Base-by-base conservation (phyloP, 1,140 invertebrate species). In the Phenacoccus solenopsis region DNA sequence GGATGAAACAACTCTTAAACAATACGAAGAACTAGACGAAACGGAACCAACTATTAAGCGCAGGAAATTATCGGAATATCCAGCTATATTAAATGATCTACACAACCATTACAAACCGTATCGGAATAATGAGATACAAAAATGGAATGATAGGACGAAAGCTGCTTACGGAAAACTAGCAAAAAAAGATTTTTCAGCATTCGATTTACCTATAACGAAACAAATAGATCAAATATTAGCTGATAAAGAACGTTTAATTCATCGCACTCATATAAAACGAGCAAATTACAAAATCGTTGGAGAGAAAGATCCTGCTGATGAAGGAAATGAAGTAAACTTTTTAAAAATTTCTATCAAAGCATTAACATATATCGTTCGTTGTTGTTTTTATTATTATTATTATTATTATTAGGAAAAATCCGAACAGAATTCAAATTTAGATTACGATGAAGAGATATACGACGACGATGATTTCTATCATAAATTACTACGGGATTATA, bases 401-500 rank as follows among this genome's bases (percentile, higher is more conserved):
- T n/a, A 16, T 49, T 49, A 3, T 49, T n/a, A 49, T 49, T 49
- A 32, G 13, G 5, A 32, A 32, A 5, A 7, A 7, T 32, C 30
- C 13, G 38, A 49, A 49, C 3, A 49, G 5, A 2, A n/a, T 49
- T 49, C 38, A n/a, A 49, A 16, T 49, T 2, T n/a, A 16, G 38
- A 49, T 16, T n/a, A 87, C 73, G 88, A 93, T 78, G 71, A 79
- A 0, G 91, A 98, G 81, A 91, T 97, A 76, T 98, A 93, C 81
- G 94, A 98, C 78, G 96, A 98, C 78, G 90, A 90, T 78, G 96
- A 98, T 78, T 98, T 98, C 78, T 98, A 98, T 81, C 93, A 97
- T 79, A 90, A 94, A 76, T 78, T 97, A 22, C 79, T 98, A 25
- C 81, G 93, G 71, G 94, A 98, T 77, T 80, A 98, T 16, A 96